Conservation (phyloP, 2,888 invertebrate species). For the Pachymerium ferrugineum region DNA sequence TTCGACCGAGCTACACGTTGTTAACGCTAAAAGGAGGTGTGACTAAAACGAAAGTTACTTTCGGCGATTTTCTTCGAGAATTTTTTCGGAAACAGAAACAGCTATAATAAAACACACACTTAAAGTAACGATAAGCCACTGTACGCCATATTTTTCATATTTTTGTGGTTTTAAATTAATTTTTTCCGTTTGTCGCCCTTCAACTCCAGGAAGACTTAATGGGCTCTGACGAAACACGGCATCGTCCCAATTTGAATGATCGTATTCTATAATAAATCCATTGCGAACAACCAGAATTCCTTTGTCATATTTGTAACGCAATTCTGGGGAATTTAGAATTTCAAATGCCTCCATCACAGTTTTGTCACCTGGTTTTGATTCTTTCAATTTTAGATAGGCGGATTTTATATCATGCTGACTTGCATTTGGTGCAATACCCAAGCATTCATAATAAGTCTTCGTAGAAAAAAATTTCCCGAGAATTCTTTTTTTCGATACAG, state of each 20-base stretch:
- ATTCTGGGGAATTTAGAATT: constrained; percentile 63
- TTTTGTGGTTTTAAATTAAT: no score
- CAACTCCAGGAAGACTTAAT: background rate
- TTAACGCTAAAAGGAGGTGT: no score
- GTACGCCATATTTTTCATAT: background rate
- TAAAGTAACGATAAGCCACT: background rate
- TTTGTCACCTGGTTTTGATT: constrained; percentile 80
- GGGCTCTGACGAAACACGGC: background rate
- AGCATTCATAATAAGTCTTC: constrained; percentile 55
- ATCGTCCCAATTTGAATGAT: background rate
- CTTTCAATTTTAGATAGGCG: constrained; percentile 82
- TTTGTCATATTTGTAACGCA: constrained; percentile 75
- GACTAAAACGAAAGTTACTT: no score
- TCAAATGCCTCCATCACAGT: constrained; percentile 78
- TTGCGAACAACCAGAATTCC: constrained; percentile 46
- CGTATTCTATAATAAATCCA: background rate
- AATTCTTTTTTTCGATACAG: no score
- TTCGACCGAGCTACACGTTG: no score
- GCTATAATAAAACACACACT: background rate
- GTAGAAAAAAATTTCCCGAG: background rate
- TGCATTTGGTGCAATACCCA: constrained; percentile 65
- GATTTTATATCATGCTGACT: constrained; percentile 77
- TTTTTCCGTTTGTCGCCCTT: background rate
- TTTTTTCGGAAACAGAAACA: background rate
- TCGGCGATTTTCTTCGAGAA: no score